These are phyloP conservation scores for Delphinus delphis DNA, from an alignment of 2,113 vertebrate genomes.

Conservation along the genomic window DNA sequence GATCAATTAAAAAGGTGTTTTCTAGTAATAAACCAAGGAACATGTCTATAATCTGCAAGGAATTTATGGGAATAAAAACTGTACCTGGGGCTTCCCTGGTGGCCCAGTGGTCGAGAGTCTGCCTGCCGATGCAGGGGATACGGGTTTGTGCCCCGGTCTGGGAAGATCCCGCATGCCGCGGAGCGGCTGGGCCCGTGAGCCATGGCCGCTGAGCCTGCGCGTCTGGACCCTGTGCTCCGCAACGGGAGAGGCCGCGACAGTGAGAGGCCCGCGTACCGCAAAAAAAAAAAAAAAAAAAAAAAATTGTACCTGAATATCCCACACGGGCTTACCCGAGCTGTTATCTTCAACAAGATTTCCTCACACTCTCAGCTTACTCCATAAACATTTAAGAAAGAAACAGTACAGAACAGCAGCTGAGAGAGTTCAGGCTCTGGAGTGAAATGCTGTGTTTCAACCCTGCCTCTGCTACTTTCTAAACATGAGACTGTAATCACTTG, in stretches of 20 bases:
- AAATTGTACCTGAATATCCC: background rate
- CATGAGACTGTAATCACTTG: background rate
- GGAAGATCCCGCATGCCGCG: too few relatives aligned
- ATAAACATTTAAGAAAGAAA: background rate
- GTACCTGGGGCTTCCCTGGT: background rate
- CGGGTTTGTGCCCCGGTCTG: too few relatives aligned
- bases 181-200: too few relatives aligned
- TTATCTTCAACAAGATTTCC: conserved; percentile 3
- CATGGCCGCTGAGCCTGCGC: too few relatives aligned
- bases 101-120: too few relatives aligned
- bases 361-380: background rate
- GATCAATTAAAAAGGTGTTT: conserved; percentile 11
- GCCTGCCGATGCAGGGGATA: too few relatives aligned
- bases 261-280: too few relatives aligned
- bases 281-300: background rate
- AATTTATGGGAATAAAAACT: background rate
- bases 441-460: background rate
- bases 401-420: background rate
- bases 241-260: too few relatives aligned
- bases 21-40: conserved; percentile 21
- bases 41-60: background rate
- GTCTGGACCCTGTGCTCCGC: too few relatives aligned
- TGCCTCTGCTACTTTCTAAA: background rate
- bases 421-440: background rate
- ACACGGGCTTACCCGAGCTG: background rate